phyloP scores from a whole-genome alignment of 2,797 vertebrate species.

The Sebastes taczanowskii region DNA sequence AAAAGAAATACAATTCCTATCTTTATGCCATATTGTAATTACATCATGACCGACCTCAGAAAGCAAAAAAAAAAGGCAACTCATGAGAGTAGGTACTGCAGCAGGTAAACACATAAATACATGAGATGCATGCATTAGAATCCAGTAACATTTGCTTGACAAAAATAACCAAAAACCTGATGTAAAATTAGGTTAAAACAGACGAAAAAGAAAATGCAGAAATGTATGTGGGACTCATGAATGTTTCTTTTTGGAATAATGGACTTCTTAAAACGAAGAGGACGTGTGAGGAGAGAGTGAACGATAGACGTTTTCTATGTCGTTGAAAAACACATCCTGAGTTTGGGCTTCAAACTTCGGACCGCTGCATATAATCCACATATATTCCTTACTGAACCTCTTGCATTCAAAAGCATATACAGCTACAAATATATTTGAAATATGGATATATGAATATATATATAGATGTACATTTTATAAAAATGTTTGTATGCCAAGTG shows the following conservation, averaged over 20 bases:
- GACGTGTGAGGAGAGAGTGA: constrained; percentile 35
- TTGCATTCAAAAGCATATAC: constrained; percentile 73
- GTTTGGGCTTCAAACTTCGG: constrained; percentile 43
- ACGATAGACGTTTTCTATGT: constrained; percentile 37
- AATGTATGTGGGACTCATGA: constrained; percentile 33
- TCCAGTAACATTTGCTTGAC: constrained; percentile 80
- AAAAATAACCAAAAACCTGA: constrained; percentile 55
- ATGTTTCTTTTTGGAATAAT: constrained; percentile 28
- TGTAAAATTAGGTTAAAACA: constrained; percentile 45
- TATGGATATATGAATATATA: constrained; percentile 49
- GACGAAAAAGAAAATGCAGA: constrained; percentile 56
- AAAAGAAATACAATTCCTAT: constrained; percentile 16
- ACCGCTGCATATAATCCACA: constrained; percentile 69
- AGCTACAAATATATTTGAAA: constrained; percentile 79
- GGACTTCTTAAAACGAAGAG: constrained; percentile 49
- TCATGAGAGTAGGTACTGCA: constrained; percentile 40
- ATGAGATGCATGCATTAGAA: constrained; percentile 83
- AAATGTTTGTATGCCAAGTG: constrained; percentile 76
- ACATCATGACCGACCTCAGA: constrained; percentile 38
- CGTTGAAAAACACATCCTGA: constrained; percentile 38
- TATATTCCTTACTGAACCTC: constrained; percentile 68
- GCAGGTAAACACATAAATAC: constrained; percentile 61
- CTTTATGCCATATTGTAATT: constrained; percentile 37
- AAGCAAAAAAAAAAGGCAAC: constrained; percentile 39
- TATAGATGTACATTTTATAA: constrained; percentile 77